Evolutionary conservation across 1,140 invertebrate genomes (phyloP), one percentile per base, ranked within the genome.

Genomic region (Anoplophora glabripennis): DNA sequence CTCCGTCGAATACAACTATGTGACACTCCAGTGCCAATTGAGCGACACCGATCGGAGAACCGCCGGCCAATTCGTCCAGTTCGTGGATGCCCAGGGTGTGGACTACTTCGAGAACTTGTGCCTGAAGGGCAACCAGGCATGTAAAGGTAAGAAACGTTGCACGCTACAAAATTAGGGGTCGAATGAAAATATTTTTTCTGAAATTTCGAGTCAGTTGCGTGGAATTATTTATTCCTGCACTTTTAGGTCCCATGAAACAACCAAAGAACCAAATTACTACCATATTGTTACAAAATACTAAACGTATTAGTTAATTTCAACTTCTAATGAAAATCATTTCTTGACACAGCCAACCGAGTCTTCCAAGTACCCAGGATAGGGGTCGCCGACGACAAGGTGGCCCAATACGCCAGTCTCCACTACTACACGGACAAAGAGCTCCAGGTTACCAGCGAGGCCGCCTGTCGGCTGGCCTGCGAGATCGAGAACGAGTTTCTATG

Each of bases 41-140:
- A 92, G 90, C 70, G 92, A 95, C 70, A 87, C 90, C 4, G 93
- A 96, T 74, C 79, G 94, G 14, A 81, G 93, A 60, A 91, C 91
- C 0, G 89, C 87, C 0, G 89, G 88, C 0, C 89, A 90, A 71
- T 88, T 87, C 69, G 84, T 89, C 2, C 90, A 93, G 69, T 86
- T 96, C 58, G 86, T 92, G 1, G 93, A 96, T 66, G 89, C 90
- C 1, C 89, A 90, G 66, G 93, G 93, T 17, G 90, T 94, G 3
- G 94, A 96, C 75, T 96, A 96, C 72, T 96, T 96, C 74, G 94
- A 96, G 79, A 96, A 96, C 78, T 80, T 95, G n/a, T 96, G 93
- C 71, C 77, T 96, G 61, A 90, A 92, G 79, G 86, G 89, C 17
- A 86, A 85, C 53, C 88, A 92, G 66, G 89, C 90, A 10, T 95